Evolutionary conservation across 53 echinoderm and acorn worm species (phyloP).

Genomic region (Antedon mediterranea): DNA sequence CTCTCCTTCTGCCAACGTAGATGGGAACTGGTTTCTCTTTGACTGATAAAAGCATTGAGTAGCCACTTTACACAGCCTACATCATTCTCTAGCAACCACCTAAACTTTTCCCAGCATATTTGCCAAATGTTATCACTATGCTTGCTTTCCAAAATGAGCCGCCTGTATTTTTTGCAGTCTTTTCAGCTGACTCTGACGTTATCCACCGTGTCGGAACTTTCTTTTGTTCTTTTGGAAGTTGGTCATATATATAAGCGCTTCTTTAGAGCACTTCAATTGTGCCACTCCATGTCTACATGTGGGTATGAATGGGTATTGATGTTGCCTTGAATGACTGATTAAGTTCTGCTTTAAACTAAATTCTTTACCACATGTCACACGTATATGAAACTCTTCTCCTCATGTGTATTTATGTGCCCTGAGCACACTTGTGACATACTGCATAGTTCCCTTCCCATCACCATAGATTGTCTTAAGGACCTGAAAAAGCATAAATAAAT

Average conservation of each 20-base stretch:
- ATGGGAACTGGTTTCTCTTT: too few species aligned
- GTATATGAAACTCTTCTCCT: too few species aligned
- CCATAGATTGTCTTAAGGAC: constrained; percentile 49
- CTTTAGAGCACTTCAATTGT: background rate
- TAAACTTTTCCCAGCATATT: constrained; percentile 10
- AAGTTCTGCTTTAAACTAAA: too few species aligned
- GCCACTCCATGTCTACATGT: background rate
- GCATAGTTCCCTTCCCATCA: constrained; percentile 42
- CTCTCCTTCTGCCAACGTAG: too few species aligned
- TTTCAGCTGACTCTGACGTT: too few species aligned
- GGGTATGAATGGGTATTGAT: constrained; percentile 8
- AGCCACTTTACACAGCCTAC: constrained; percentile 27
- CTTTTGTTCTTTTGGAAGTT: too few species aligned
- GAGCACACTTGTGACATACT: constrained; percentile 35
- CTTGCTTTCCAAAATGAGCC: background rate
- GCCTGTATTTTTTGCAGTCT: too few species aligned
- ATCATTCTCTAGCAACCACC: constrained; percentile 36
- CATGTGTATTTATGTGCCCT: too few species aligned
- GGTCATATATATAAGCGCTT: too few species aligned
- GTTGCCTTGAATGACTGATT: background rate
- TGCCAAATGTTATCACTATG: background rate
- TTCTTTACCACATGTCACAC: too few species aligned
- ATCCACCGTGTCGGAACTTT: too few species aligned
- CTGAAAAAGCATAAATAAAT: too few species aligned
- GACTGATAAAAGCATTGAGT: background rate